phyloP scores from a whole-genome alignment of 2,797 vertebrate species.

The Labeo calbasu region DNA sequence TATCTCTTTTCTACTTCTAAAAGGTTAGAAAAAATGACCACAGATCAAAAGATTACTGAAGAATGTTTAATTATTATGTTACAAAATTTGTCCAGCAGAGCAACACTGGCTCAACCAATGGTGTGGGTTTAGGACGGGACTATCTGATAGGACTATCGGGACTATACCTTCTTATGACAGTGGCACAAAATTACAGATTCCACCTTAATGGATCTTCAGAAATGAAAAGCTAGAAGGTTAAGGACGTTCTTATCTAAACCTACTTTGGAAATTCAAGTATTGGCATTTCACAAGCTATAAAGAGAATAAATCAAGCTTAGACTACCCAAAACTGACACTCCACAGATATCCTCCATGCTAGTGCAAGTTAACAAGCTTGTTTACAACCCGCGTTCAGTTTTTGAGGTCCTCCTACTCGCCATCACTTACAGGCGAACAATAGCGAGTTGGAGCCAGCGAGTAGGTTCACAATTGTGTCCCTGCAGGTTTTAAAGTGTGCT shows the following conservation, averaged over 20 bases:
- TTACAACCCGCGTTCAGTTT: conserved; percentile 27
- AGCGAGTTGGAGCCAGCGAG: conserved; percentile 62
- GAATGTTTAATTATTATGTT: not conserved
- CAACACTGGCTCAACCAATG: not conserved
- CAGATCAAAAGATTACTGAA: not conserved
- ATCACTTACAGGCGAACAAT: conserved; percentile 48
- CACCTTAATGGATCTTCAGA: not conserved
- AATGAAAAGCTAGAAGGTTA: not conserved
- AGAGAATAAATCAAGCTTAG: conserved; percentile 7
- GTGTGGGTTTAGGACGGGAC: not conserved
- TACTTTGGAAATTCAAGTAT: not conserved
- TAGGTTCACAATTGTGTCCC: conserved; percentile 72
- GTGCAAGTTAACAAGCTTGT: conserved; percentile 33
- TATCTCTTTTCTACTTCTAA: not conserved
- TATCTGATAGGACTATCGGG: too few relatives aligned
- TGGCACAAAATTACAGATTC: not conserved
- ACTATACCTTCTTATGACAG: not conserved
- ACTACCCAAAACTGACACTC: not conserved
- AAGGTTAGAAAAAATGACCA: not conserved
- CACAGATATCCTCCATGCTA: not conserved
- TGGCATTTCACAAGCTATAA: not conserved
- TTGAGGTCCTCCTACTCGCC: conserved; percentile 40
- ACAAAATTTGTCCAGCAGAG: not conserved
- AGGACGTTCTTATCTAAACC: not conserved
- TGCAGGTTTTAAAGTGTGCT: conserved; percentile 66